Percentiles rank a stretch among this genome's conserved stretches.
Conservation (phyloP, 2,113 vertebrate species). For the Tretioscincus oriximinensis region DNA sequence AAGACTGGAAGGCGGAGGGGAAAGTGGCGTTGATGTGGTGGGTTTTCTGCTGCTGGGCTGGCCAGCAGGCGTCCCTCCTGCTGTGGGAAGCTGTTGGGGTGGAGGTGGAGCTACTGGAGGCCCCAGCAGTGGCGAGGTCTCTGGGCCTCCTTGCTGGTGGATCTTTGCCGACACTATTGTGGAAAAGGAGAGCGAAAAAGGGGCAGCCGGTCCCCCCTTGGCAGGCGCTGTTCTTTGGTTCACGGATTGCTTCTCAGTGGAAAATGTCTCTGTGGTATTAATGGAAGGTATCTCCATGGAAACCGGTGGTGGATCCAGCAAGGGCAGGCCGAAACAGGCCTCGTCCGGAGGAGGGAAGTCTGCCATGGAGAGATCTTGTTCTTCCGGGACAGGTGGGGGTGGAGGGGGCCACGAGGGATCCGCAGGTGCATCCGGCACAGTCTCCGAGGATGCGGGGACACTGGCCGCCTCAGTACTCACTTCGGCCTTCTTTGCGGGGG, state of each 20-base stretch:
- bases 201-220: accelerated
- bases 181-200: background rate
- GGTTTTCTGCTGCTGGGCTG: background rate
- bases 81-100: slow-evolving; percentile 62
- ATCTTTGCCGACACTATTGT: background rate
- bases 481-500: slow-evolving; percentile 76
- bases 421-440: slow-evolving; percentile 32
- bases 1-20: slow-evolving; percentile 22
- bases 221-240: background rate
- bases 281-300: accelerated
- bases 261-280: accelerated
- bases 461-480: slow-evolving; percentile 49
- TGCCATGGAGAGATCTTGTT: slow-evolving; percentile 77
- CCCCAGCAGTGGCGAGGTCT: background rate
- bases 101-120: accelerated
- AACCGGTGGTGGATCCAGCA: background rate
- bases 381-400: slow-evolving; percentile 79
- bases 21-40: accelerated
- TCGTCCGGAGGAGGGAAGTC: slow-evolving; percentile 87
- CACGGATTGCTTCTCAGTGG: accelerated
- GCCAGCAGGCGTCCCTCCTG: accelerated
- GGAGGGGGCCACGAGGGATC: slow-evolving; percentile 85
- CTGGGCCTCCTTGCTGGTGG: slow-evolving; percentile 18
- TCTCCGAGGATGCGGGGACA: slow-evolving; percentile 18
- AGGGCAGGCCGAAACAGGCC: slow-evolving; percentile 71